Evolutionary conservation across 2,797 vertebrate genomes (phyloP).

Genomic region (Scolopax bukidnonensis): DNA sequence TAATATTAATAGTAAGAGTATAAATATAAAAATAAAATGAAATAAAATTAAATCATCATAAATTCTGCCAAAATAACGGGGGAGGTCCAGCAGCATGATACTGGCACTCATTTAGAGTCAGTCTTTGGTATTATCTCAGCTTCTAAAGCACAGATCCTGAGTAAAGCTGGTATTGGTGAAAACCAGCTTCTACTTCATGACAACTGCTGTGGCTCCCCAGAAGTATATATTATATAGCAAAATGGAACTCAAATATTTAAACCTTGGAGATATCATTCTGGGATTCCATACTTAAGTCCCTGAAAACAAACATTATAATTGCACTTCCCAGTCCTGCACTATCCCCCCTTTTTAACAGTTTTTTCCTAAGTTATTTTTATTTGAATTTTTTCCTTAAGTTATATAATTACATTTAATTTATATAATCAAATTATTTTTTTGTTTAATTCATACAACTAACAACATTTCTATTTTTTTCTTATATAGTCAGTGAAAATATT

Average conservation of each 20-base stretch:
- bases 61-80: background rate
- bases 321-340: background rate
- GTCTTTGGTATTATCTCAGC: background rate
- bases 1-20: background rate
- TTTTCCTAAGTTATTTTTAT: background rate
- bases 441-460: background rate
- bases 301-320: background rate
- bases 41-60: background rate
- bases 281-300: background rate
- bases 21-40: background rate
- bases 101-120: background rate
- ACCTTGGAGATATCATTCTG: background rate
- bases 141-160: background rate
- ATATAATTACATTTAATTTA: background rate
- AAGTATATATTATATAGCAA: background rate
- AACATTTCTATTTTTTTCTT: background rate
- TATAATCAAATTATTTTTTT: background rate
- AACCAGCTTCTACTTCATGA: background rate
- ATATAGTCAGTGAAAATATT: background rate
- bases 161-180: background rate
- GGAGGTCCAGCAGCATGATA: background rate
- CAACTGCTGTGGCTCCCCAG: background rate
- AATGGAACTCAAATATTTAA: background rate
- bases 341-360: background rate
- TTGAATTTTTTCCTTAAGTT: background rate